Evolutionary conservation across 2,797 vertebrate genomes (phyloP), one percentile per base, ranked within the genome.

Genomic region (Myioborus melanocephalus): DNA sequence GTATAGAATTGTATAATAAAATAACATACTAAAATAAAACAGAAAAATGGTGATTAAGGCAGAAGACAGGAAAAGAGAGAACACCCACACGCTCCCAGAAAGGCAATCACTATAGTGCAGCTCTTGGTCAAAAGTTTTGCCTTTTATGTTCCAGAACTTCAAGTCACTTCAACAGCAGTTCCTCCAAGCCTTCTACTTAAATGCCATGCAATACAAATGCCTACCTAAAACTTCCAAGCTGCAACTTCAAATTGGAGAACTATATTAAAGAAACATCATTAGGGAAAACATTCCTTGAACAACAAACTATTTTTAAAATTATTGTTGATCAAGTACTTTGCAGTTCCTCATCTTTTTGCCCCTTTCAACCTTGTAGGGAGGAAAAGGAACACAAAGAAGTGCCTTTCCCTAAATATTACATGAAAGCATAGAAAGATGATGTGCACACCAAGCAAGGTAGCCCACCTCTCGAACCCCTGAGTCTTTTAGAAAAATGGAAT

Each of bases 401-500:
- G 37, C 13, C 18, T 59, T 91, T 83, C 56, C 76, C 27, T 34
- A 53, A 52, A 49, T 1, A 1, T 32, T 55, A 56, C 18, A 27
- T 2, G 10, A 53, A 64, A 79, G 30, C 27, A 65, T 44, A 87
- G 71, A 90, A 72, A 2, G 30, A 56, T 21, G 55, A 56, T 39
- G 52, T 66, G 70, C 30, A 83, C 17, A 66, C 50, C 18, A n/a
- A 96, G 86, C 50, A 90, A 90, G n/a, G 72, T 0, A 82, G 49
- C 94, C 79, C 84, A 78, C 43, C 57, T 94, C 75, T 46, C 6
- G 30, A 88, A 63, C 83, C 94, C 91, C 43, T 86, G 34, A 89
- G 83, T 26, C 73, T 82, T 79, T 95, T 59, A 95, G 61, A 83
- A 94, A 95, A 94, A 94, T 83, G 88, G 96, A 95, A 92, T 93